These are phyloP conservation scores for Cryptocephalus moraei DNA, from an alignment of 2,888 invertebrate species.

Conservation along the genomic window DNA sequence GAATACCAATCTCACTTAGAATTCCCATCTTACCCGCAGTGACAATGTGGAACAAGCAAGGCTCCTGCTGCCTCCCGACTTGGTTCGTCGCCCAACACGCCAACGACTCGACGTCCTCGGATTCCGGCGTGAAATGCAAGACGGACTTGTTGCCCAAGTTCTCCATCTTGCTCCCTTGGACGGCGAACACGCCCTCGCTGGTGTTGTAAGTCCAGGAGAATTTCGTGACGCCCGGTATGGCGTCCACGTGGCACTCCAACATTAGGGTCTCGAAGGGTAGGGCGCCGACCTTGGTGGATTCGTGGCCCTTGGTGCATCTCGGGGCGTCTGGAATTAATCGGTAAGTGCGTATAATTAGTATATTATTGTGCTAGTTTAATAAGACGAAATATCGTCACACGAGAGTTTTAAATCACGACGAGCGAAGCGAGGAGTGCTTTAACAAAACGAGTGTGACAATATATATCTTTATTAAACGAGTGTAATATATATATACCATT, in stretches of 20 bases:
- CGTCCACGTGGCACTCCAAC: conserved; percentile 72
- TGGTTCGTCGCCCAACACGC: conserved; percentile 83
- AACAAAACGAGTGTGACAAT: no score
- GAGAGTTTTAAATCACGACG: no score
- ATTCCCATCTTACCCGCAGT: conserved; percentile 57
- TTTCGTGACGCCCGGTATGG: conserved; percentile 60
- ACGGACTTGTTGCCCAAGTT: conserved; percentile 41
- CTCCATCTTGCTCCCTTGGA: conserved; percentile 50
- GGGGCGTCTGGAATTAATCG: conserved; percentile 64
- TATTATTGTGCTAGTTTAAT: no score
- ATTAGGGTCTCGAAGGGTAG: conserved; percentile 62
- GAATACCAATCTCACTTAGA: background rate
- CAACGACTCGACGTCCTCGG: conserved; percentile 64
- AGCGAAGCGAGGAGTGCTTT: no score
- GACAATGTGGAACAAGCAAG: conserved; percentile 72
- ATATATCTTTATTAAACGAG: no score
- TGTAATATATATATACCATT: no score
- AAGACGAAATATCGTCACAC: no score
- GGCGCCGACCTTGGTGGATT: conserved; percentile 60
- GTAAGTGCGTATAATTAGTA: no score
- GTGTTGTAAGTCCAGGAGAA: conserved; percentile 84
- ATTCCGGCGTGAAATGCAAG: conserved; percentile 48
- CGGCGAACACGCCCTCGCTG: conserved; percentile 60
- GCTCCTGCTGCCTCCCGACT: conserved; percentile 69
- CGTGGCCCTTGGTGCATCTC: conserved; percentile 62